These are phyloP conservation scores for Anthopleura xanthogrammica DNA, from an alignment of 92 coral and sea anemone species.

Conservation along the genomic window DNA sequence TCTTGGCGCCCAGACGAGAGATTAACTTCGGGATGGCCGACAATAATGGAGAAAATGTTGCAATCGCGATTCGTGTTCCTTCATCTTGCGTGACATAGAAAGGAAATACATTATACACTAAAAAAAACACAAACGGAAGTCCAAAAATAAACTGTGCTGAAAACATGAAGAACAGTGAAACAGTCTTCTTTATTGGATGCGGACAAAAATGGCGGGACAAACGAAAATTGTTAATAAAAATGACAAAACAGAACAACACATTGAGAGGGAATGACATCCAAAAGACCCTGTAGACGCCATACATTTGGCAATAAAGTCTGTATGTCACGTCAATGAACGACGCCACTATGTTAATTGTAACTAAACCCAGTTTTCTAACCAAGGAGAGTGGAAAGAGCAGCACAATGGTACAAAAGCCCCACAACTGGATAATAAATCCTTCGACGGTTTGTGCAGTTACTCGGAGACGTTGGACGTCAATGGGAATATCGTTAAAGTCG, in stretches of 20 bases:
- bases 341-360: slow-evolving; percentile 59
- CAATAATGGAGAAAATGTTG: slow-evolving; percentile 43
- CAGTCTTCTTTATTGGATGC: slow-evolving; percentile 13
- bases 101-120: slow-evolving; percentile 57
- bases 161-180: slow-evolving; percentile 32
- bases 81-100: slow-evolving; percentile 35
- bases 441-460: slow-evolving; percentile 51
- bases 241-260: slow-evolving; percentile 32
- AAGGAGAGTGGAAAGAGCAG: slow-evolving; percentile 43
- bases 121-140: slow-evolving; percentile 38
- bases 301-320: slow-evolving; percentile 49
- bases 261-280: slow-evolving; percentile 72
- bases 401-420: slow-evolving; percentile 51
- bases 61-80: slow-evolving; percentile 30
- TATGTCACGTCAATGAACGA: slow-evolving; percentile 59
- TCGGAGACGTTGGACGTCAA: slow-evolving; percentile 57
- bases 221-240: slow-evolving; percentile 45
- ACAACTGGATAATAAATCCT: slow-evolving; percentile 52
- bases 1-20: slow-evolving; percentile 45
- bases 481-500: slow-evolving; percentile 56
- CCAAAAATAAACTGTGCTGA: slow-evolving; percentile 61
- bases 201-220: slow-evolving; percentile 36
- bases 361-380: slow-evolving; percentile 49
- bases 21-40: slow-evolving; percentile 53
- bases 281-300: slow-evolving; percentile 48